phyloP scores from a whole-genome alignment of 2,797 vertebrate genomes.

The Dicrostonyx torquatus region DNA sequence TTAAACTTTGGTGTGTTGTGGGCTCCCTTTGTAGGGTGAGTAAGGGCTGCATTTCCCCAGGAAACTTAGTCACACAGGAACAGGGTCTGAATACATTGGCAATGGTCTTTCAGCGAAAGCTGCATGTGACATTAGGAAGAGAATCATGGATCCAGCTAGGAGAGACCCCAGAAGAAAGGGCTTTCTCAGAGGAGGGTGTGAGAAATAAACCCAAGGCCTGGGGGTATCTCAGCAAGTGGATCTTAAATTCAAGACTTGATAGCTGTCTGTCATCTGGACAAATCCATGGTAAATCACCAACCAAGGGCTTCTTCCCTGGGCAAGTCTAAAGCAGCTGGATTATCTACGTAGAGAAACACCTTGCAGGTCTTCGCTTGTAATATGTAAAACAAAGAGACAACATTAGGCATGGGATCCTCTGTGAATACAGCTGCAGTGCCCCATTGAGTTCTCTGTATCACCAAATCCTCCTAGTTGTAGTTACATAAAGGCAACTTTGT shows the following conservation, averaged over 20 bases:
- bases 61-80: not conserved
- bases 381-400: conserved; percentile 6
- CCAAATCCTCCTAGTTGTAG: conserved; percentile 81
- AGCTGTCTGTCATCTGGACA: conserved; percentile 8
- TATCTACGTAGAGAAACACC: conserved; percentile 47
- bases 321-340: conserved; percentile 57
- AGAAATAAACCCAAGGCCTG: not conserved
- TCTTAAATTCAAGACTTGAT: not conserved
- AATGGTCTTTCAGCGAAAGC: not conserved
- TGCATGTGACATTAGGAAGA: not conserved
- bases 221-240: not conserved
- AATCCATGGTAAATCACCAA: not conserved
- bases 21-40: not conserved
- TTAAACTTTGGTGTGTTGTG: too few species aligned
- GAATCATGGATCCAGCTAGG: not conserved
- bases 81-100: not conserved
- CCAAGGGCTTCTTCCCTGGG: conserved; percentile 6
- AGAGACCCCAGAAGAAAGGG: not conserved
- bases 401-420: conserved; percentile 60
- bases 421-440: conserved; percentile 80
- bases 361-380: conserved; percentile 56
- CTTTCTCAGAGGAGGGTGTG: not conserved
- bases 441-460: conserved; percentile 83
- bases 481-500: conserved; percentile 88
- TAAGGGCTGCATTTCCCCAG: not conserved